Evolutionary conservation across 1,140 invertebrate genomes (phyloP), one percentile per base, ranked within the genome.

Genomic region (Drosophila triauraria): DNA sequence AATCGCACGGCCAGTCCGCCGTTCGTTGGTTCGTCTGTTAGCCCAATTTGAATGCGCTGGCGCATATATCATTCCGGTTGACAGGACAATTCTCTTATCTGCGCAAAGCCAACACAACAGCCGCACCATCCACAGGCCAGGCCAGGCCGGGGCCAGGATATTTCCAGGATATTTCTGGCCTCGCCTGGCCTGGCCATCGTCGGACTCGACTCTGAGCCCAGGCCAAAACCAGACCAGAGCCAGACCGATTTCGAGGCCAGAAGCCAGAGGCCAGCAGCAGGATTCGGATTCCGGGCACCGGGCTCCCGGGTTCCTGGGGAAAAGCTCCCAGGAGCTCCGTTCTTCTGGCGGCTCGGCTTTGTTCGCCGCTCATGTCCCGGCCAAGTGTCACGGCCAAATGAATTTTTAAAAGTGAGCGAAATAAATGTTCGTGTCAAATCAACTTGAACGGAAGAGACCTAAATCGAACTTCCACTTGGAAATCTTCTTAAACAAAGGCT

Each of bases 81-180:
- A 92, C 91, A 92, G 91, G 91, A 92, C 91, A 92, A 92, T 92
- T 92, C 91, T 92, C 91, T 92, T 92, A 92, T 92, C 91, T 92
- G 70, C 77, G 78, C 88, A 92, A 92, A 92, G 82, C 87, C 91
- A 92, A 91, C 91, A 92, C 85, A 91, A 91, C 86, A 91, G 86
- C 86, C 88, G 64, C 61, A 67, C 57, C 35, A 75, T 68, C 65
- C 62, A 46, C 60, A 75, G 69, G 13, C 42, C 50, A 42, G 20
- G 20, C 20, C 27, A 30, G 27, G 27, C 27, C 27, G 27, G 27
- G 53, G 60, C 17, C 63, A 59, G 59, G 59, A 62, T 62, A 62
- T 62, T 62, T 62, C 57, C 62, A 62, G 62, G 62, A 65, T 65
- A 65, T 65, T 58, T 42, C 58, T 20, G 48, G 72, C 69, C 72